Conservation (phyloP, 64 coral and sea anemone genomes). For the Cladopsammia gracilis region DNA sequence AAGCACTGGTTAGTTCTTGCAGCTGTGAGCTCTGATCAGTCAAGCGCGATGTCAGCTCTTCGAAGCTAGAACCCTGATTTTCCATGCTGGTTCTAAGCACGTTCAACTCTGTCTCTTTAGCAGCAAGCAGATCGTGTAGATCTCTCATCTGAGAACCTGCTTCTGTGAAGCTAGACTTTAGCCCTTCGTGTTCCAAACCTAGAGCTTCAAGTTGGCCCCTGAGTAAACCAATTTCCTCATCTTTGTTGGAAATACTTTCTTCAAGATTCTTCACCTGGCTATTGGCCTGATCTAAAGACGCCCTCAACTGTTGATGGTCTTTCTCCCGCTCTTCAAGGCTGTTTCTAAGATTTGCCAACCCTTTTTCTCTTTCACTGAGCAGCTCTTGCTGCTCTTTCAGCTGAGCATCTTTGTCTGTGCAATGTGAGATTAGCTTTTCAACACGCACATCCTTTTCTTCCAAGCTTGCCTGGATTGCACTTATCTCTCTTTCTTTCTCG, state of each 20-base stretch:
- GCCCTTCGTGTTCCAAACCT: not conserved
- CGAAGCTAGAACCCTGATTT: constrained; percentile 16
- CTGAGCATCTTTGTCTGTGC: constrained; percentile 1
- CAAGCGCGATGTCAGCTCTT: constrained; percentile 17
- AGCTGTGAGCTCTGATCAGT: constrained; percentile 11
- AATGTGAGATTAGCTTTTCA: constrained; percentile 5
- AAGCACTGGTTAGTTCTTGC: constrained; percentile 9
- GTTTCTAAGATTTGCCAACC: constrained; percentile 47
- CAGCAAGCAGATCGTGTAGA: constrained; percentile 14
- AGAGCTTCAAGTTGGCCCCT: constrained; percentile 36
- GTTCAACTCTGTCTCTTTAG: constrained; percentile 36
- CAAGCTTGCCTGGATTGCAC: constrained; percentile 38
- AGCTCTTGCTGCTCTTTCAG: constrained; percentile 16
- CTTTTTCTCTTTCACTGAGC: constrained; percentile 26
- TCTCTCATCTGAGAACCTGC: constrained; percentile 48
- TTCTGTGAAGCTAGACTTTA: constrained; percentile 22
- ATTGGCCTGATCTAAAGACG: not conserved
- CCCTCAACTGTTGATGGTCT: not conserved
- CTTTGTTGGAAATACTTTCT: constrained; percentile 1
- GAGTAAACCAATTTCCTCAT: constrained; percentile 24
- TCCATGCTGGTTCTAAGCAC: constrained; percentile 43
- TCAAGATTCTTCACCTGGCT: constrained; percentile 23
- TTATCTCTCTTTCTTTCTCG: constrained; percentile 56
- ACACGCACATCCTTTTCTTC: constrained; percentile 50
- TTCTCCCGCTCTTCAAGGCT: constrained; percentile 19